These are phyloP conservation scores for Cremastobaeus sp. DNA, from an alignment of 2,888 invertebrate genomes.

Conservation along the genomic window DNA sequence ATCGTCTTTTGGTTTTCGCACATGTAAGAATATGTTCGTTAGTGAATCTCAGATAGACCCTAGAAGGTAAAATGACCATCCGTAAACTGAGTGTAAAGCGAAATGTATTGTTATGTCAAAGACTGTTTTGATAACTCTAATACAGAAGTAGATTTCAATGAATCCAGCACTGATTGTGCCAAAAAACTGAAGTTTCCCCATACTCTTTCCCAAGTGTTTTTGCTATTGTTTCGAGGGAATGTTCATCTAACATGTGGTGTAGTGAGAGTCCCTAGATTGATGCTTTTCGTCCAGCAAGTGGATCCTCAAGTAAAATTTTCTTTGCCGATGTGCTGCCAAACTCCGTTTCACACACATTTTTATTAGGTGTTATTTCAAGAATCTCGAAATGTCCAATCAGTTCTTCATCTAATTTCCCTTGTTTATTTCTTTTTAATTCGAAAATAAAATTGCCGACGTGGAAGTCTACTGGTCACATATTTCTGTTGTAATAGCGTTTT, in stretches of 20 bases:
- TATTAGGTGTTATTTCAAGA: neutral
- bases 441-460: neutral
- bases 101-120: slow-evolving; percentile 7
- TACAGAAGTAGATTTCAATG: neutral
- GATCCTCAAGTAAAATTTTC: neutral
- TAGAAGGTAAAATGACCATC: neutral
- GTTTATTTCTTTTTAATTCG: slow-evolving; percentile 5
- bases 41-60: slow-evolving; percentile 9
- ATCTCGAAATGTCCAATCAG: neutral
- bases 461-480: too few species aligned
- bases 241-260: neutral
- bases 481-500: too few species aligned
- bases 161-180: neutral
- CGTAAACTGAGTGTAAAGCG: slow-evolving; percentile 13
- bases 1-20: too few species aligned
- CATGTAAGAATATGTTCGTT: too few species aligned
- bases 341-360: neutral
- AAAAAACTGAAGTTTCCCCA: slow-evolving; percentile 6
- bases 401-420: slow-evolving; percentile 1
- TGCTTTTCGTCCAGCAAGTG: neutral
- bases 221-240: neutral
- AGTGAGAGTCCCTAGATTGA: neutral
- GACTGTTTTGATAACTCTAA: neutral
- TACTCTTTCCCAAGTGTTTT: neutral
- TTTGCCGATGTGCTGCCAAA: neutral